A percentile compares a stretch with the other conserved stretches of the same genome.
Evolutionary conservation across 2,113 vertebrate genomes (phyloP).

Genomic region (Diadophis punctatus): DNA sequence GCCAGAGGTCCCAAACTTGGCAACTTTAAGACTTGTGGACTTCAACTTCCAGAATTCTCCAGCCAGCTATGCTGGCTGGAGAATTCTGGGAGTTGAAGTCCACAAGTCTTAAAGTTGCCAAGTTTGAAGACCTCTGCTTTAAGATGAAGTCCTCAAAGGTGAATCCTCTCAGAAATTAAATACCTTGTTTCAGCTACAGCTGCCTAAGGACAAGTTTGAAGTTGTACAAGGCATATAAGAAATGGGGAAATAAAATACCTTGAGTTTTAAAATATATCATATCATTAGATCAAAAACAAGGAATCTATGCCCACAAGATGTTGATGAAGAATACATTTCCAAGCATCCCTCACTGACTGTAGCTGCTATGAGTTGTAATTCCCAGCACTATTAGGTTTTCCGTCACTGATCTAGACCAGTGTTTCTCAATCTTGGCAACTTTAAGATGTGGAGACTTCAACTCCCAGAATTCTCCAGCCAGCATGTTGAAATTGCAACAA

Average conservation of each 20-base stretch:
- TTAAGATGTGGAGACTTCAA: neutral
- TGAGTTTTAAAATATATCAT: neutral
- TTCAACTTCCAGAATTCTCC: too few species aligned
- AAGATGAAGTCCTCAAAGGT: neutral
- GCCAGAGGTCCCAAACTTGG: too few species aligned
- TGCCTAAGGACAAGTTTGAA: neutral
- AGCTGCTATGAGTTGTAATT: neutral
- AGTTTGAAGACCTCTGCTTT: too few species aligned
- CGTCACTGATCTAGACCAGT: neutral
- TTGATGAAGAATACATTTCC: neutral
- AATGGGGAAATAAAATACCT: neutral
- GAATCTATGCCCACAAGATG: neutral
- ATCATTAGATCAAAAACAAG: neutral
- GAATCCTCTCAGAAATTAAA: neutral
- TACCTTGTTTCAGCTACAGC: neutral
- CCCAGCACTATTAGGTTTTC: neutral
- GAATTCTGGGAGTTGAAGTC: too few species aligned
- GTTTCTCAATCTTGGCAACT: neutral
- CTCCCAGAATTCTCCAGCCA: neutral
- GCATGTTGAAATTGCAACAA: neutral
- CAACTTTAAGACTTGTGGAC: too few species aligned
- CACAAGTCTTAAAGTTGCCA: too few species aligned
- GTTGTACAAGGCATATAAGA: neutral
- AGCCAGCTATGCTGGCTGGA: too few species aligned
- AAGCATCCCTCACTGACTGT: neutral